Base-by-base conservation (phyloP, 2,888 invertebrate genomes). In the Frankliniella fusca region DNA sequence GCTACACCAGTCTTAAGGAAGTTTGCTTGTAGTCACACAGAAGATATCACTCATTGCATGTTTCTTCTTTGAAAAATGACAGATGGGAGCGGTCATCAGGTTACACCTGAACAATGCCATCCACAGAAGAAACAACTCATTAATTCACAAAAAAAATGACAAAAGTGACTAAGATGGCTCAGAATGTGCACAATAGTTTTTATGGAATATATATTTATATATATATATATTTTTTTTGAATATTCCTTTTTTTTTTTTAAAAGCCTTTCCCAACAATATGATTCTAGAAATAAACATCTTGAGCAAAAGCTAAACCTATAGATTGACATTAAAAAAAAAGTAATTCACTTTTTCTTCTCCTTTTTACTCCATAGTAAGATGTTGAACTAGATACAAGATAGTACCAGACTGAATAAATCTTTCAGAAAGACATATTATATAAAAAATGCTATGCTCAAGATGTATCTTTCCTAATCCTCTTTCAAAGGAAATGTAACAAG, bases 41-140 rank as follows among this genome's bases (percentile, higher is more conserved):
- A 76, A 76, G 70, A 76, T 27, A 76, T 76, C 70, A 23, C 70
- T 76, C 23, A 27, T 27, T 76, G 23, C 12, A 23, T 76, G 70
- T 76, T 76, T 76, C 70, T 76, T 76, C 70, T 76, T 61, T 61
- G 11, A 76, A 76, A 3, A 76, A 27, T 76, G 70, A 76, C 23
- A 76, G 70, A 10, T 76, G 27, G 70, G 70, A 76, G 70, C 70
- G 70, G 70, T 76, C 70, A 76, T 27, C 70, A 76, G 70, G 70
- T 76, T 76, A 76, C 70, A 76, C 70, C 70, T 76, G 70, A 76
- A 76, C 70, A 76, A 76, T 76, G 70, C 70, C 70, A 76, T 76
- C 27, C 70, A 76, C 70, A 76, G 70, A 76, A 76, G 70, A 76
- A 76, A 76, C 70, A 76, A 76, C 70, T 76, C 9, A 76, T 76